Base-by-base conservation (phyloP, 2,797 vertebrate species). In the Linurgus olivaceus region DNA sequence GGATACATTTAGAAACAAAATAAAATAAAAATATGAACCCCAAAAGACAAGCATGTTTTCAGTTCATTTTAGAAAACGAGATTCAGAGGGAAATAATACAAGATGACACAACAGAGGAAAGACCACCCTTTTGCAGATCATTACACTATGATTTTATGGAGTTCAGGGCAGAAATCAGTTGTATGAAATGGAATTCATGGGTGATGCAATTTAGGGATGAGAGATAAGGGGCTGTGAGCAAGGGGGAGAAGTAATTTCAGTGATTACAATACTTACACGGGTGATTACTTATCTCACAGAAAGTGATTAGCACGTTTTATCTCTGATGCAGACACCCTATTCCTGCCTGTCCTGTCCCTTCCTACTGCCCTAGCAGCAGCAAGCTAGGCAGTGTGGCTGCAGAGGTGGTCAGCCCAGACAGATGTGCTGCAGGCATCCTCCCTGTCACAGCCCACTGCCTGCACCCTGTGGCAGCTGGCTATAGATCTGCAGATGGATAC, bases 11-110 rank as follows among this genome's bases (percentile, higher is more conserved):
- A 78, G 50, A 81, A 93, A 72, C 42, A 83, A 90, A 94, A 78
- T 85, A 91, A 93, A 94, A 63, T 59, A 50, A 80, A 88, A 88
- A 77, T 40, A 83, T 35, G 26, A 88, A 79, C 70, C 51, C 63
- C 68, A 48, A 55, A 80, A 90, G 81, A 72, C 75, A 86, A 81
- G 20, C 6, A 24, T 6, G 25, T 62, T 80, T 94, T 25, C 73
- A 35, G 78, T n/a, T 78, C 63, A 47, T 92, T 93, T 83, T 47
- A 62, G 90, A 78, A 91, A 91, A 70, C 18, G 75, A 52, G 38
- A 72, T 74, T 80, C 61, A 78, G 62, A 65, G 33, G 54, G 51
- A 91, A 93, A 55, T 61, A 75, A 77, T 25, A 70, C 37, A 67
- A 51, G 5, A 55, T 59, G 38, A 73, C n/a, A 61, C 31, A 68